Evolutionary conservation across 1,140 invertebrate genomes (phyloP).

Genomic region (Patella vulgata): DNA sequence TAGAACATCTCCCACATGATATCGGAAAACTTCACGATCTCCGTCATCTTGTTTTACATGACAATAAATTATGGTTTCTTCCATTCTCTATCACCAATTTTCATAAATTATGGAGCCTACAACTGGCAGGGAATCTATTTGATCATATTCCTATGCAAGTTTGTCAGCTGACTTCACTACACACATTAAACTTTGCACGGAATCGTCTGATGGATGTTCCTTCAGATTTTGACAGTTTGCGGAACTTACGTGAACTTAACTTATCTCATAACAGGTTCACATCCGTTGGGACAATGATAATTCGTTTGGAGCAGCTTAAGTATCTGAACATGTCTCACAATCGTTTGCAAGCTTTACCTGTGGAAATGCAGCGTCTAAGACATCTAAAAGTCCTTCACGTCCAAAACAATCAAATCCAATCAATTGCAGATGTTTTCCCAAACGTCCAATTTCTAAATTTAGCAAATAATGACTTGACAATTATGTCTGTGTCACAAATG

Average conservation of each 20-base stretch:
- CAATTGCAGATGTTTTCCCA: conserved; percentile 43
- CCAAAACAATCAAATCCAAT: conserved; percentile 49
- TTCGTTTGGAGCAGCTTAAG: conserved; percentile 36
- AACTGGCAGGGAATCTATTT: conserved; percentile 56
- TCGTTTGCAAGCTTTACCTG: conserved; percentile 43
- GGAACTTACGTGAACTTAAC: conserved; percentile 53
- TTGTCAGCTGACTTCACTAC: conserved; percentile 47
- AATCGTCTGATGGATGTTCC: conserved; percentile 52
- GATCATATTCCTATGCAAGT: conserved; percentile 58
- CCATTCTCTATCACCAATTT: conserved; percentile 53
- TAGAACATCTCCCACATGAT: conserved; percentile 56
- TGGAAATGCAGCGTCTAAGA: conserved; percentile 38
- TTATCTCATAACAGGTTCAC: conserved; percentile 50
- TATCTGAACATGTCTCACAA: conserved; percentile 56
- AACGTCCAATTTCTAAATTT: conserved; percentile 56
- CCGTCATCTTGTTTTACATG: conserved; percentile 50
- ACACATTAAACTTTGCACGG: conserved; percentile 44
- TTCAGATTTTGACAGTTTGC: conserved; percentile 52
- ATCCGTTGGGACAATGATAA: conserved; percentile 31
- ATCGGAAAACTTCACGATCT: conserved; percentile 49
- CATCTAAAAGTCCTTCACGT: conserved; percentile 50
- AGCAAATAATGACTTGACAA: conserved; percentile 49
- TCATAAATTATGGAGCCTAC: conserved; percentile 48
- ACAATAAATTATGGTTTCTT: conserved; percentile 57
- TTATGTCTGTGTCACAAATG: conserved; percentile 53